phyloP scores from a whole-genome alignment of 2,797 vertebrate species.

The Pantherophis alleghaniensis region DNA sequence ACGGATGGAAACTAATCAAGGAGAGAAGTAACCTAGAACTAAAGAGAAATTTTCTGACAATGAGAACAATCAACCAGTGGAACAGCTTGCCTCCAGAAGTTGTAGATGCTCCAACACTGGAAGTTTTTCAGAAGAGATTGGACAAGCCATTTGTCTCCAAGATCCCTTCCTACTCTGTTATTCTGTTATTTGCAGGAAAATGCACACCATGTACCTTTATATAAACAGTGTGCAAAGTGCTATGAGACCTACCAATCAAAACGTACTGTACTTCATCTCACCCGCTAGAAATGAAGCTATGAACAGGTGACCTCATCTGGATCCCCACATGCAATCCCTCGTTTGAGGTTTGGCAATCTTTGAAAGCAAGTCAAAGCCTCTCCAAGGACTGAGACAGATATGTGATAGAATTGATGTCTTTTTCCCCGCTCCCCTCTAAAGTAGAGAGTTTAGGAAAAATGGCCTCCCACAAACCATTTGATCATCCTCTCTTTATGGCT shows the following conservation, averaged over 20 bases:
- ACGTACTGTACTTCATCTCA: neutral
- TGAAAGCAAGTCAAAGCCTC: neutral
- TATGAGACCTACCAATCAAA: neutral
- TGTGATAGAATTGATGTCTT: neutral
- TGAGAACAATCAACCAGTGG: neutral
- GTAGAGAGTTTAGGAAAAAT: neutral
- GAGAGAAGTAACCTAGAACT: neutral
- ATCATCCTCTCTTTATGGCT: neutral
- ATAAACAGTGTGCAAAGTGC: neutral
- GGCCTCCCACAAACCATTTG: neutral
- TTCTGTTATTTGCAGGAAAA: neutral
- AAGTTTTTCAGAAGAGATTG: neutral
- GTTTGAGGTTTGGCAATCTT: neutral
- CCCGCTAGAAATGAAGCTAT: neutral
- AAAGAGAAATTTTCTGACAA: neutral
- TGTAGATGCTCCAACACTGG: neutral
- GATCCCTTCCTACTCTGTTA: too few relatives aligned
- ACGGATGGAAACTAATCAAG: too few relatives aligned
- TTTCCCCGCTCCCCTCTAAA: neutral
- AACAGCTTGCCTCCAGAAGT: neutral
- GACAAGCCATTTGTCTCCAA: neutral
- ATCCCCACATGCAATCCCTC: neutral
- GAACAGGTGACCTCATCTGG: neutral
- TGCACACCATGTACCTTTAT: neutral
- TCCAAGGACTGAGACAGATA: neutral